Base-by-base conservation (phyloP, 2,888 invertebrate species). In the Tubulanus polymorphus region DNA sequence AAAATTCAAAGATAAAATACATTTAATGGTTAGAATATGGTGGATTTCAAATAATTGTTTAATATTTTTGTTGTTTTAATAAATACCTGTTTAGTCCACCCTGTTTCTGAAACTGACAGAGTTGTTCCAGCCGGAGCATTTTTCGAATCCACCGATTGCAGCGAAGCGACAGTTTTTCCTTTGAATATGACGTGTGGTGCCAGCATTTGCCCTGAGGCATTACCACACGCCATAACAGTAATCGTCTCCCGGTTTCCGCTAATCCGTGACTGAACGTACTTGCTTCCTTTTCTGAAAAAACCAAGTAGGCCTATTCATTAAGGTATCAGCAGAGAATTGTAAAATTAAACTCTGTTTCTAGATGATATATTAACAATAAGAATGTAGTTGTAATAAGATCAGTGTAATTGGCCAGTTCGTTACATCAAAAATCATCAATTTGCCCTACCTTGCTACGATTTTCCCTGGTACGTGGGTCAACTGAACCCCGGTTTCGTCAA, bases 71-170 rank as follows among this genome's bases (percentile, higher is more conserved):
- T n/a, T n/a, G n/a, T n/a, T n/a, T n/a, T n/a, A n/a, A n/a, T n/a
- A n/a, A n/a, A n/a, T 41, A 50, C 23, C n/a, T 50, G n/a, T 32
- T 48, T 48, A 18, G 28, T 48, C 48, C 46, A 46, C 12, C 18
- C 46, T 12, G 18, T n/a, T 23, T 2, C 46, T 8, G 26, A 28
- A n/a, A 27, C 26, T 2, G 50, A 32, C 29, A 30, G n/a, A 0
- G 25, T 35, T 15, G 37, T 50, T 15, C 37, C 50, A 15, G 32
- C 12, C 23, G 32, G 20, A 32, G 50, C 50, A n/a, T 50, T 30
- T 10, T 29, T 1, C 5, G 50, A 32, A 18, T 28, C 35, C 30
- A 50, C 26, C 8, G 32, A 26, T 12, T 48, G 29, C 8, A 48
- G 29, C 20, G 28, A 28, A 15, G 28, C 5, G 18, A 20, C 29